A percentile compares a stretch with the other conserved stretches of the same genome.
These are phyloP conservation scores for Eidolon dupreanum DNA, from an alignment of 2,797 vertebrate genomes.

Conservation along the genomic window DNA sequence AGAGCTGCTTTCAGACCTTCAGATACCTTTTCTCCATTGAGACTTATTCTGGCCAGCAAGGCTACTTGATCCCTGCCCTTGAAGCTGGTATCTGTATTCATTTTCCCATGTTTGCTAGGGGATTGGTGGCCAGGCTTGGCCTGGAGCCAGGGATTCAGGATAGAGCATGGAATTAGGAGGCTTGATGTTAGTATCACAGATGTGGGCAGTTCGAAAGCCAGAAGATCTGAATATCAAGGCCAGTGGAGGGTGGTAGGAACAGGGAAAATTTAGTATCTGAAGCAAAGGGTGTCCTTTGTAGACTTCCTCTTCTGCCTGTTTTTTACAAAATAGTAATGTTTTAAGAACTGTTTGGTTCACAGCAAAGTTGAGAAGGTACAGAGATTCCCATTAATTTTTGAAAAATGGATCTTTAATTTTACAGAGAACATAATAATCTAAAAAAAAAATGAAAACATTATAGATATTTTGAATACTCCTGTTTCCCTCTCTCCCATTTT, in stretches of 20 bases:
- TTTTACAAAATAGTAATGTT: neutral
- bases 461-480: neutral
- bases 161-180: neutral
- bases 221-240: neutral
- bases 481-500: neutral
- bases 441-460: neutral
- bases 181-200: slow-evolving; percentile 16
- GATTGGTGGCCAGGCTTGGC: neutral
- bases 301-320: neutral
- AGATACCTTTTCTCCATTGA: neutral
- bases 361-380: neutral
- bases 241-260: neutral
- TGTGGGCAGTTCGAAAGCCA: neutral
- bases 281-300: slow-evolving; percentile 17
- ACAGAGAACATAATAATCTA: neutral
- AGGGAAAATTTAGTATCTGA: slow-evolving; percentile 32
- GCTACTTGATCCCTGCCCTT: neutral
- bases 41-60: neutral
- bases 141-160: neutral
- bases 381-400: neutral
- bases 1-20: neutral
- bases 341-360: neutral
- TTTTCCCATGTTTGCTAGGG: neutral
- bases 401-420: slow-evolving; percentile 19
- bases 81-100: neutral